A percentile compares a stretch with the other conserved stretches of the same genome.
Conservation (phyloP, 2,113 vertebrate species). For the Colinus virginianus region DNA sequence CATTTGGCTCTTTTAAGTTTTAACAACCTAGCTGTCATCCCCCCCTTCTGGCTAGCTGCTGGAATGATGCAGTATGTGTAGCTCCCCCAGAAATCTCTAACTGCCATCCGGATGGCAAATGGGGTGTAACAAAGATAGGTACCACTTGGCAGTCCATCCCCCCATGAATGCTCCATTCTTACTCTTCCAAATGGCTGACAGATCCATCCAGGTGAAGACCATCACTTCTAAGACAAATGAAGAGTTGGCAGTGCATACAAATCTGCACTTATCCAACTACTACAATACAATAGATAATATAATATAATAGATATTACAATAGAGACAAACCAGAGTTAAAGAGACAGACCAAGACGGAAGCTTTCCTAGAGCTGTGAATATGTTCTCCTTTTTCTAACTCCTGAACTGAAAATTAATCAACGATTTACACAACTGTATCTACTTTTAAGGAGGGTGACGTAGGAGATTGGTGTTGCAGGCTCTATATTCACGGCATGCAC, state of each 20-base stretch:
- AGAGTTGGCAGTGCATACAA: neutral
- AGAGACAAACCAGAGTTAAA: neutral
- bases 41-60: slow-evolving; percentile 60
- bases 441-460: neutral
- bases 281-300: neutral
- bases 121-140: neutral
- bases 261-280: neutral
- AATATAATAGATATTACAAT: neutral
- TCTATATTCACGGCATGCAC: neutral
- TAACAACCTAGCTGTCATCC: slow-evolving; percentile 25
- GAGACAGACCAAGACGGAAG: neutral
- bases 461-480: neutral
- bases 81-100: neutral
- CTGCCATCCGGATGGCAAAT: neutral
- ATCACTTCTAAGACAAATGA: neutral
- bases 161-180: neutral
- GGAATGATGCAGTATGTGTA: neutral
- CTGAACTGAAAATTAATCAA: neutral
- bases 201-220: neutral
- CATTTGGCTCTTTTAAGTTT: slow-evolving; percentile 22
- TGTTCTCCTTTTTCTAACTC: neutral
- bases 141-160: neutral
- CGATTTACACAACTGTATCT: neutral
- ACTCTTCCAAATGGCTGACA: neutral
- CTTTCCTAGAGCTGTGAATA: neutral